Percentiles rank a stretch among this genome's conserved stretches.
These are phyloP conservation scores for Philhelius pedissequus DNA, from an alignment of 2,888 invertebrate species.

Conservation along the genomic window DNA sequence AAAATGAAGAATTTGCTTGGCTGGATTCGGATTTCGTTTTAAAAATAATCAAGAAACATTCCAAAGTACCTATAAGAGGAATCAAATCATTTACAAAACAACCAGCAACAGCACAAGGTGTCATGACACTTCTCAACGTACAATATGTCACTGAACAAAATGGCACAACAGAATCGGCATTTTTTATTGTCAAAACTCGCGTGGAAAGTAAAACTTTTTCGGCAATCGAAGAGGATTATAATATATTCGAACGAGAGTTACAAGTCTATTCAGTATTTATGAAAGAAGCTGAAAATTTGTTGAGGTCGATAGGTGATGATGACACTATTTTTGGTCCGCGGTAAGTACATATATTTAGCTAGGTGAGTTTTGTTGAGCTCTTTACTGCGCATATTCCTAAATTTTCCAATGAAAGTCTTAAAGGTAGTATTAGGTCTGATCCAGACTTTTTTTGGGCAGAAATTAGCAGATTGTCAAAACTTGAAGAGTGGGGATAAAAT, in stretches of 20 bases:
- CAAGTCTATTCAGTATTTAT: conserved; percentile 71
- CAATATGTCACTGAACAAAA: conserved; percentile 58
- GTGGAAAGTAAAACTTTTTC: conserved; percentile 70
- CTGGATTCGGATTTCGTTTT: conserved; percentile 69
- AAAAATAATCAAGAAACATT: conserved; percentile 70
- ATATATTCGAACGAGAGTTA: conserved; percentile 71
- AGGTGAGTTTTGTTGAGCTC: too few relatives aligned
- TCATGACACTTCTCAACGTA: conserved; percentile 70
- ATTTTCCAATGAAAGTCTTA: too few relatives aligned
- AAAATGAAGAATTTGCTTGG: conserved; percentile 66
- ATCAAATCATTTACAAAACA: conserved; percentile 68
- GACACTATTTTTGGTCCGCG: conserved; percentile 72
- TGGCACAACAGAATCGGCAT: conserved; percentile 32
- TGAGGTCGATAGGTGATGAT: conserved; percentile 70
- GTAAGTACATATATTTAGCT: too few relatives aligned
- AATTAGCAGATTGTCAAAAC: too few relatives aligned
- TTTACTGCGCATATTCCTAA: too few relatives aligned
- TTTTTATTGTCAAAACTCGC: conserved; percentile 72
- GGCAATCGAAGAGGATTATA: conserved; percentile 72
- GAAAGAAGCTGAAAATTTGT: conserved; percentile 66
- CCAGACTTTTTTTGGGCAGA: too few relatives aligned
- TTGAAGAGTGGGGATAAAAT: too few relatives aligned
- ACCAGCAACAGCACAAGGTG: conserved; percentile 72
- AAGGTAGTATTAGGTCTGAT: too few relatives aligned
- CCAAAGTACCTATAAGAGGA: conserved; percentile 47